Conservation (phyloP, 2,888 invertebrate genomes). For the Eulithis prunata region DNA sequence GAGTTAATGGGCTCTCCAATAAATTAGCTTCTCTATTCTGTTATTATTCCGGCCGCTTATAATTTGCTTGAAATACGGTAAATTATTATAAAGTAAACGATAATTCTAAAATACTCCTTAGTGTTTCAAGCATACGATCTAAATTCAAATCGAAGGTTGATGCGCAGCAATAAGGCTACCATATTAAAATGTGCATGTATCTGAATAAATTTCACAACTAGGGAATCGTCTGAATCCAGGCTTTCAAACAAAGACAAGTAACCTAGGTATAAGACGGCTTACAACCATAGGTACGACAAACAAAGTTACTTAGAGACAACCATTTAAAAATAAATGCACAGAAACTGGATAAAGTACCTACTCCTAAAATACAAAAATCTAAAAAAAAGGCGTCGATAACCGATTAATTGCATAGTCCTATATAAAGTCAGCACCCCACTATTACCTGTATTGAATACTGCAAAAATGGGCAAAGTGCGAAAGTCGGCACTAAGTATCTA, state of each 20-base stretch:
- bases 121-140: conserved; percentile 12
- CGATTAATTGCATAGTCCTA: too few relatives aligned
- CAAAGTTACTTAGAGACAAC: too few relatives aligned
- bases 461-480: too few relatives aligned
- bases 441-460: too few relatives aligned
- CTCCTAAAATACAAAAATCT: too few relatives aligned
- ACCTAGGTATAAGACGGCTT: too few relatives aligned
- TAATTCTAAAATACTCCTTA: conserved; percentile 15
- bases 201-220: conserved; percentile 56
- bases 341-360: too few relatives aligned
- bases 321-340: too few relatives aligned
- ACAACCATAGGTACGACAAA: too few relatives aligned
- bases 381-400: too few relatives aligned
- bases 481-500: too few relatives aligned
- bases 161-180: conserved; percentile 39
- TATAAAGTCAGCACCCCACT: too few relatives aligned
- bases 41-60: conserved; percentile 28
- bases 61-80: conserved; percentile 37
- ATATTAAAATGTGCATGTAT: conserved; percentile 66
- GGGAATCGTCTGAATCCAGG: conserved; percentile 44
- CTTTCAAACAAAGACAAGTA: not conserved
- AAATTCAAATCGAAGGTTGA: conserved; percentile 9
- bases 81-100: conserved; percentile 31
- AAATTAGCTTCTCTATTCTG: conserved; percentile 35
- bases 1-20: conserved; percentile 30